A percentile compares a stretch with the other conserved stretches of the same genome.
Conservation (phyloP, 1,140 invertebrate species). For the Drosophila lini region DNA sequence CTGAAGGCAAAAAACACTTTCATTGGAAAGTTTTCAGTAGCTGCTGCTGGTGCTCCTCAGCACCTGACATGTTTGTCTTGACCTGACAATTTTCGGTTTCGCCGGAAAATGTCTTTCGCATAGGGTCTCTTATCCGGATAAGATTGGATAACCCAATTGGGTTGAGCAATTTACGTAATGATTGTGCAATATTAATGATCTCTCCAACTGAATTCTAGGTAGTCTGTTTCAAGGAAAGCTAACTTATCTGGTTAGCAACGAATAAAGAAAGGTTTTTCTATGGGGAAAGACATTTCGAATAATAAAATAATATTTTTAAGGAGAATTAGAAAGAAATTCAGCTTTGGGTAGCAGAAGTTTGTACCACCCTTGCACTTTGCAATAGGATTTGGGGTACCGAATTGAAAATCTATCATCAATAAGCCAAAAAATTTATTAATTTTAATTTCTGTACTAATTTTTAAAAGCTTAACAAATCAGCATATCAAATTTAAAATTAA, state of each 20-base stretch:
- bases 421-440: no score
- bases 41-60: not conserved
- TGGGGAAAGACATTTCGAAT: no score
- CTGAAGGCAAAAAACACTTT: slow-evolving; percentile 48
- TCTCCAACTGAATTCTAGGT: not conserved
- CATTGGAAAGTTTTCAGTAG: slow-evolving; percentile 62
- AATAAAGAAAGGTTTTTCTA: not conserved
- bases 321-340: no score
- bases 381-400: no score
- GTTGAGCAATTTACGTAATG: slow-evolving; percentile 14
- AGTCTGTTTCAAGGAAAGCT: not conserved
- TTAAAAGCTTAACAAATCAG: no score
- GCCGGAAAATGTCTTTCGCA: slow-evolving; percentile 34
- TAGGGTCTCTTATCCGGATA: slow-evolving; percentile 9
- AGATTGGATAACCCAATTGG: slow-evolving; percentile 37
- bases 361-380: no score
- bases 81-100: slow-evolving; percentile 36
- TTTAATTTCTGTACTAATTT: no score
- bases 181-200: slow-evolving; percentile 9
- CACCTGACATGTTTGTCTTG: slow-evolving; percentile 47
- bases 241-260: not conserved
- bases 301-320: no score
- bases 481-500: no score
- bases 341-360: no score
- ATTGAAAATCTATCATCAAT: no score